Evolutionary conservation across 64 coral and sea anemone genomes (phyloP), one percentile per base, ranked within the genome.

Genomic region (Astreopora myriophthalma): DNA sequence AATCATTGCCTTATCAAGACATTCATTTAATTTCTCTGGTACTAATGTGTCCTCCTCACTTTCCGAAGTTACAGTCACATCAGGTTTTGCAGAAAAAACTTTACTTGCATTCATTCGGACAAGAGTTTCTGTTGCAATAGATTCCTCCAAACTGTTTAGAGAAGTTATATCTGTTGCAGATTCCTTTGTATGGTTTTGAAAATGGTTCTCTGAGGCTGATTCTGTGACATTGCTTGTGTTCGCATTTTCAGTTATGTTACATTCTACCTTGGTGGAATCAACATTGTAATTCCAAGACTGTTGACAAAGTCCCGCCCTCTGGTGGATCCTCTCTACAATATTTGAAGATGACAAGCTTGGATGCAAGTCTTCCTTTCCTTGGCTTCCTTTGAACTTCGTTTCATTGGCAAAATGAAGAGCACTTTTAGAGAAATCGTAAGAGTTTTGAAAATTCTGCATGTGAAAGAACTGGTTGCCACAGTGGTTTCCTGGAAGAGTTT

Each of bases 1-100:
- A 67, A 89, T 70, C 37, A 89, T 89, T 75, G 95, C 95, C 62
- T 94, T 97, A 29, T 89, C 85, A 34, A 97, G 88, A 70, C 95
- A 97, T 36, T 97, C 87, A 87, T 94, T 97, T 32, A 97, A 73
- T 22, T 81, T 93, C 19, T 69, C 89, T 25, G 92, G 87, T 7
- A 66, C 83, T 20, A 94, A 34, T 86, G 49, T 74, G n/a, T 97
- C 95, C 12, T 97, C 95, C 26, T 87, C 35, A 20, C 22, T 36
- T 35, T 94, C 87, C 23, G 55, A 31, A 38, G 70, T 61, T 36
- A 64, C 79, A 83, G 20, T 2, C 8, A 39, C 29, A 64, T 22
- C 55, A 83, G n/a, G 57, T 26, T 36, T 40, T 38, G 6, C 4
- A 5, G 33, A 20, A 38, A 17, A 35, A 19, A 8, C 0, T 3